These are phyloP conservation scores for Euzophera pinguis DNA, from an alignment of 2,888 invertebrate genomes.

Conservation along the genomic window DNA sequence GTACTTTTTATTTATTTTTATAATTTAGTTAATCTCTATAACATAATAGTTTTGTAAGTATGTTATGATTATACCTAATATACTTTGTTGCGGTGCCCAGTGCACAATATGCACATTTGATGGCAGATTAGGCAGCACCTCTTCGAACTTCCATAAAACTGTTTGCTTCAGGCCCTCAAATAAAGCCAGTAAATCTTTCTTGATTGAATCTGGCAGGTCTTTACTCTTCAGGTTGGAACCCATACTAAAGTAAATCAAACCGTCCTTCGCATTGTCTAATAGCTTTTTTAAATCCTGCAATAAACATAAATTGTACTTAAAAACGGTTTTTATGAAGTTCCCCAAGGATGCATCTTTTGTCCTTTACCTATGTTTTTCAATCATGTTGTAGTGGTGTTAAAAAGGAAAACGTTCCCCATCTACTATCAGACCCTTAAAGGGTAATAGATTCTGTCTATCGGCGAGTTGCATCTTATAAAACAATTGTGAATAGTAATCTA, in stretches of 20 bases:
- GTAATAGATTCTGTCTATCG: too few relatives aligned
- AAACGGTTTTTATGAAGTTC: not conserved
- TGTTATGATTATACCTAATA: conserved; percentile 26
- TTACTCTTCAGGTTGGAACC: conserved; percentile 50
- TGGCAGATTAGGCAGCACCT: conserved; percentile 40
- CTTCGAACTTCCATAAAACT: conserved; percentile 68
- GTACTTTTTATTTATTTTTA: too few relatives aligned
- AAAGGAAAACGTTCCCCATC: too few relatives aligned
- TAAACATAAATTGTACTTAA: not conserved
- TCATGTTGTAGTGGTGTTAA: too few relatives aligned
- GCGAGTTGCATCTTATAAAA: too few relatives aligned
- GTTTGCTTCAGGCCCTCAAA: conserved; percentile 58
- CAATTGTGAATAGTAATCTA: too few relatives aligned
- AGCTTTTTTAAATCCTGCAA: conserved; percentile 45
- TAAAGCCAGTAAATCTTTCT: conserved; percentile 39
- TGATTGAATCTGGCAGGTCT: conserved; percentile 33
- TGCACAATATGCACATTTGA: conserved; percentile 57
- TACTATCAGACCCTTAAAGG: too few relatives aligned
- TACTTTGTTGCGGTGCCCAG: conserved; percentile 54
- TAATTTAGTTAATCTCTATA: too few relatives aligned
- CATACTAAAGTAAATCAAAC: conserved; percentile 63
- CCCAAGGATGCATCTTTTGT: not conserved
- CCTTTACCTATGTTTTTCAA: not conserved
- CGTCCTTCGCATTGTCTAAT: conserved; percentile 48
- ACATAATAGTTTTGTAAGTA: not conserved